phyloP scores from a whole-genome alignment of 2,888 invertebrate genomes.

The Rhimphoctona megacephalus region DNA sequence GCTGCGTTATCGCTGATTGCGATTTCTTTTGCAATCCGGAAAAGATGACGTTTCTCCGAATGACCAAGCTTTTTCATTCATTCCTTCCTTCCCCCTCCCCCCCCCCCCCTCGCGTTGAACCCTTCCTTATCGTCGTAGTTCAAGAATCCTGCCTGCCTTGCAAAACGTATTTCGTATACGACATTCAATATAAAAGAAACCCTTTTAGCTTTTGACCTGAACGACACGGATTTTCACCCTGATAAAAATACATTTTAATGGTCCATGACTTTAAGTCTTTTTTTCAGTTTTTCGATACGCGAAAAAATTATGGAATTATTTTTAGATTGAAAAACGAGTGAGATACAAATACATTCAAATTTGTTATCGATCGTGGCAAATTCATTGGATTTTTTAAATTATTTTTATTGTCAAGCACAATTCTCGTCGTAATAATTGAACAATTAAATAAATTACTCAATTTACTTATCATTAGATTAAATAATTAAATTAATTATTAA shows the following conservation, averaged over 20 bases:
- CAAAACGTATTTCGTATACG: conserved; percentile 44
- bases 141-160: conserved; percentile 25
- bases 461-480: too few relatives aligned
- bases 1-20: conserved; percentile 70
- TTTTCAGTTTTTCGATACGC: not conserved
- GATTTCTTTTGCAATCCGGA: conserved; percentile 57
- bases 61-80: conserved; percentile 47
- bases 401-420: too few relatives aligned
- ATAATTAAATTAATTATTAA: not conserved
- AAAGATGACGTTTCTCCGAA: conserved; percentile 53
- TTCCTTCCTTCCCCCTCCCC: not conserved
- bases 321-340: not conserved
- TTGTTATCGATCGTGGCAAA: not conserved
- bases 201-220: conserved; percentile 51
- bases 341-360: not conserved
- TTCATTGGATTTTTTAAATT: too few relatives aligned
- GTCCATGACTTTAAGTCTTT: not conserved
- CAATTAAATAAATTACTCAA: not conserved
- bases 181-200: conserved; percentile 50
- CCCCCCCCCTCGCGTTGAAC: not conserved
- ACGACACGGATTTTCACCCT: not conserved
- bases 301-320: not conserved
- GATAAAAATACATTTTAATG: not conserved
- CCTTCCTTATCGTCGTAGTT: conserved; percentile 6
- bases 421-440: too few relatives aligned